Percentiles rank a stretch among this genome's conserved stretches.
These are phyloP conservation scores for Empis livida DNA, from an alignment of 2,888 invertebrate genomes.

Conservation along the genomic window DNA sequence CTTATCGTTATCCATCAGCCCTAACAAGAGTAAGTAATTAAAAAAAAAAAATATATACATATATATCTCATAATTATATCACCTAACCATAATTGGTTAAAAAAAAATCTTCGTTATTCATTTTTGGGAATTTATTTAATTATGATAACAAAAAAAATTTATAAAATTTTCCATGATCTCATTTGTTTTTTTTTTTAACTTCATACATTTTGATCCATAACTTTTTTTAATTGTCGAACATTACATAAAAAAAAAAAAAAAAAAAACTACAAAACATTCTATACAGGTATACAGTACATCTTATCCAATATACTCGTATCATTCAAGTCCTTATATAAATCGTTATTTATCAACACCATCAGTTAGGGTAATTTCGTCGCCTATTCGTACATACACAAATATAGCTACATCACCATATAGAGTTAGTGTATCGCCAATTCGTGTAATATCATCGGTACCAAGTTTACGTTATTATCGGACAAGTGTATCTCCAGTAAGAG, in stretches of 20 bases:
- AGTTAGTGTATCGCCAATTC: constrained; percentile 18
- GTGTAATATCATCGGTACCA: constrained; percentile 26
- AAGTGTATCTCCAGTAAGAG: constrained; percentile 24
- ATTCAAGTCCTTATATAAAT: constrained; percentile 25
- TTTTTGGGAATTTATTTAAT: too few relatives aligned
- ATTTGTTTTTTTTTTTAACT: too few relatives aligned
- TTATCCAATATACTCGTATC: constrained; percentile 33
- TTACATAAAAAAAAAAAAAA: constrained; percentile 5
- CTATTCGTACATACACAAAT: constrained; percentile 19
- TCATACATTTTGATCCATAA: too few relatives aligned
- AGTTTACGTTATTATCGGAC: constrained; percentile 13
- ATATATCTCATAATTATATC: too few relatives aligned
- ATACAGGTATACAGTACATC: constrained; percentile 32
- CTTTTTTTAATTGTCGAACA: background rate
- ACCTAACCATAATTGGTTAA: too few relatives aligned
- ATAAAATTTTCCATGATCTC: too few relatives aligned
- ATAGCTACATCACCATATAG: constrained; percentile 25
- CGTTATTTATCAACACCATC: constrained; percentile 16
- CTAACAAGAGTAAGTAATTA: constrained; percentile 35
- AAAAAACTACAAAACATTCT: constrained; percentile 10
- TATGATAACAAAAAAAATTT: too few relatives aligned
- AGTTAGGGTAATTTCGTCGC: constrained; percentile 26
- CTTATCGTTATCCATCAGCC: constrained; percentile 31
- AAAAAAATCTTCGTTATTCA: too few relatives aligned
- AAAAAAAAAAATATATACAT: too few relatives aligned